phyloP scores from a whole-genome alignment of 1,140 invertebrate species.

The Diabrotica undecimpunctata region DNA sequence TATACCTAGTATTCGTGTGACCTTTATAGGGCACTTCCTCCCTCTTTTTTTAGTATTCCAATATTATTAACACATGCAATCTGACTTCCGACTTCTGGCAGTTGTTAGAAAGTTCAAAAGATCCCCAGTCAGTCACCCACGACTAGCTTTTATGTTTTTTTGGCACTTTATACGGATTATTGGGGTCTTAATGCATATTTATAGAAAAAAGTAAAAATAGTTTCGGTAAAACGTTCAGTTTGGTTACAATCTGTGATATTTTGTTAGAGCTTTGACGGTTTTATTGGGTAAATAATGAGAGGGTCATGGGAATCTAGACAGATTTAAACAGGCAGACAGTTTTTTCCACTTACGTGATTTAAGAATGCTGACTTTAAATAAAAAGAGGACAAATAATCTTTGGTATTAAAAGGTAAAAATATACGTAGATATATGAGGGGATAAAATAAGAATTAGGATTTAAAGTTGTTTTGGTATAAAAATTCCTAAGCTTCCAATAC shows the following conservation, averaged over 20 bases:
- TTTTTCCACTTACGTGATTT: too few species aligned
- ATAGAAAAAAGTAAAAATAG: conserved; percentile 13
- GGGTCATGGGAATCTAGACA: too few species aligned
- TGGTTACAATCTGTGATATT: conserved; percentile 5
- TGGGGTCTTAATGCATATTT: conserved; percentile 7
- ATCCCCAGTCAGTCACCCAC: conserved; percentile 8
- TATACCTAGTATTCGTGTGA: conserved; percentile 8
- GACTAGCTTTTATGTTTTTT: conserved; percentile 8
- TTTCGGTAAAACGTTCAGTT: background rate
- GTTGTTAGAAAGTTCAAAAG: conserved; percentile 12
- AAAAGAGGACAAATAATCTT: too few species aligned
- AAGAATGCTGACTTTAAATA: too few species aligned
- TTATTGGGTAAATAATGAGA: background rate
- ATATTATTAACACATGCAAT: conserved; percentile 15
- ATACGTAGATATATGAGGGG: too few species aligned
- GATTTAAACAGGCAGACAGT: too few species aligned
- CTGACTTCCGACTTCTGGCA: conserved; percentile 12
- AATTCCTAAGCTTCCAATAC: too few species aligned
- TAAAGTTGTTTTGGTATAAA: too few species aligned
- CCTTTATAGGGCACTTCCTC: conserved; percentile 11
- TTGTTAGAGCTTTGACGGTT: background rate
- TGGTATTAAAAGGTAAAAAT: too few species aligned
- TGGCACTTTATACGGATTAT: background rate
- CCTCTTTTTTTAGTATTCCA: conserved; percentile 9
- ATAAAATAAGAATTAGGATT: too few species aligned